phyloP scores from a whole-genome alignment of 2,888 invertebrate species.

The Apomyelois bistriatella region DNA sequence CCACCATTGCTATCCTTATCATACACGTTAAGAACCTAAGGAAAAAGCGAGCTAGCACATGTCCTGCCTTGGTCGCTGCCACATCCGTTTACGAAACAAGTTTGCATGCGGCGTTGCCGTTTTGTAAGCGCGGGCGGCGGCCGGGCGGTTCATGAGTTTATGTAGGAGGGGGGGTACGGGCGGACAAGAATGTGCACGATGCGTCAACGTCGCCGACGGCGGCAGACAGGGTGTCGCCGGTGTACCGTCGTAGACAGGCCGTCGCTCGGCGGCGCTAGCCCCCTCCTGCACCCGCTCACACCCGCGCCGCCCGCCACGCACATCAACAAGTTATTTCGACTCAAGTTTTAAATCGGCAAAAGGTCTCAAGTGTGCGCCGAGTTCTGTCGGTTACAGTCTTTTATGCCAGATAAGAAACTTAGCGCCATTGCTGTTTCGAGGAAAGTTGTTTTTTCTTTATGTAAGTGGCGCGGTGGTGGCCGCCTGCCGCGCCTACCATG shows the following conservation, averaged over 20 bases:
- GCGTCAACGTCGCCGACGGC: slow-evolving; percentile 87
- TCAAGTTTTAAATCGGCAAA: slow-evolving; percentile 48
- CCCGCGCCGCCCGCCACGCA: slow-evolving; percentile 62
- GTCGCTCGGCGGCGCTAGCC: slow-evolving; percentile 82
- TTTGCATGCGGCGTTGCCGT: slow-evolving; percentile 82
- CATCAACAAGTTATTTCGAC: slow-evolving; percentile 80
- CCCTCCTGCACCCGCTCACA: slow-evolving; percentile 55
- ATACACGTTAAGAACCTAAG: slow-evolving; percentile 26
- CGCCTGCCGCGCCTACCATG: slow-evolving; percentile 64
- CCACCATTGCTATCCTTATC: slow-evolving; percentile 68
- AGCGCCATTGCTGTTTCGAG: slow-evolving; percentile 78
- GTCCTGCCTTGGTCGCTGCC: slow-evolving; percentile 78
- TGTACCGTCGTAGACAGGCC: slow-evolving; percentile 89
- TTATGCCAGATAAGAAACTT: slow-evolving; percentile 40
- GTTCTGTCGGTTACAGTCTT: slow-evolving; percentile 51
- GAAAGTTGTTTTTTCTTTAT: slow-evolving; percentile 74
- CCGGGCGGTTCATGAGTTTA: slow-evolving; percentile 65
- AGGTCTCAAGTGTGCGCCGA: slow-evolving; percentile 52
- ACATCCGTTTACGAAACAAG: slow-evolving; percentile 88
- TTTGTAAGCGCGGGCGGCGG: slow-evolving; percentile 67
- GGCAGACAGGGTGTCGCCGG: slow-evolving; percentile 97
- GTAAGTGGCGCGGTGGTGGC: slow-evolving; percentile 45
- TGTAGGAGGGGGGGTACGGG: slow-evolving; percentile 62
- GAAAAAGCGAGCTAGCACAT: slow-evolving; percentile 49
- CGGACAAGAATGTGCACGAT: slow-evolving; percentile 74